These are phyloP conservation scores for Dendrolimus houi DNA, from an alignment of 2,888 invertebrate genomes.

Conservation along the genomic window DNA sequence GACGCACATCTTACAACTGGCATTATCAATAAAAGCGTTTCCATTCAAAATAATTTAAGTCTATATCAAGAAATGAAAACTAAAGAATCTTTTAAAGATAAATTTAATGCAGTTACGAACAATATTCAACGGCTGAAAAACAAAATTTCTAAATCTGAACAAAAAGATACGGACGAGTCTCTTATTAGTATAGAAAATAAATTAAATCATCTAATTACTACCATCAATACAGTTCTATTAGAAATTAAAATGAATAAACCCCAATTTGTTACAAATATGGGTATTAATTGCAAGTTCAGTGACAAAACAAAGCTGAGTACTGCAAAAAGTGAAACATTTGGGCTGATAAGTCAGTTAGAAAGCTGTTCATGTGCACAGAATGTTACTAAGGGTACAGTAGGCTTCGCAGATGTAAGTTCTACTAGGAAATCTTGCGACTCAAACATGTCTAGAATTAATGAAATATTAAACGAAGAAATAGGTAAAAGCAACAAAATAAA, in stretches of 20 bases:
- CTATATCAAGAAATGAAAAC: constrained; percentile 1
- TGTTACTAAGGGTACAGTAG: constrained; percentile 12
- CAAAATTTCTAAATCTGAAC: constrained; percentile 15
- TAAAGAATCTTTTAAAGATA: constrained; percentile 17
- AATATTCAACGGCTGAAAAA: constrained; percentile 22
- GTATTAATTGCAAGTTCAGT: constrained; percentile 8
- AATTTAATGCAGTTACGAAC: constrained; percentile 15
- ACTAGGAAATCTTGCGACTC: constrained; percentile 4
- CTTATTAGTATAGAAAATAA: constrained; percentile 40
- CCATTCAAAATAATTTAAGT: not conserved
- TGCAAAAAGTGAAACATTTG: constrained; percentile 17
- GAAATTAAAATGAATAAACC: constrained; percentile 28
- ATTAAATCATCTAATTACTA: constrained; percentile 36
- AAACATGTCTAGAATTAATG: constrained; percentile 12
- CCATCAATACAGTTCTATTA: constrained; percentile 36
- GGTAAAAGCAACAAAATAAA: constrained; percentile 37
- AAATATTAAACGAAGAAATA: constrained; percentile 30
- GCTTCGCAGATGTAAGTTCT: constrained; percentile 9
- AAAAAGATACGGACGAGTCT: constrained; percentile 15
- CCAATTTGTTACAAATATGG: not conserved
- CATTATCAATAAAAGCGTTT: not conserved
- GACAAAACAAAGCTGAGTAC: constrained; percentile 8
- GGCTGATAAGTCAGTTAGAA: constrained; percentile 11
- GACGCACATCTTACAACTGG: not conserved
- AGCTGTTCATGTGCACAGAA: constrained; percentile 16